Evolutionary conservation across 2,113 vertebrate genomes (phyloP).

Genomic region (Plotosus lineatus): DNA sequence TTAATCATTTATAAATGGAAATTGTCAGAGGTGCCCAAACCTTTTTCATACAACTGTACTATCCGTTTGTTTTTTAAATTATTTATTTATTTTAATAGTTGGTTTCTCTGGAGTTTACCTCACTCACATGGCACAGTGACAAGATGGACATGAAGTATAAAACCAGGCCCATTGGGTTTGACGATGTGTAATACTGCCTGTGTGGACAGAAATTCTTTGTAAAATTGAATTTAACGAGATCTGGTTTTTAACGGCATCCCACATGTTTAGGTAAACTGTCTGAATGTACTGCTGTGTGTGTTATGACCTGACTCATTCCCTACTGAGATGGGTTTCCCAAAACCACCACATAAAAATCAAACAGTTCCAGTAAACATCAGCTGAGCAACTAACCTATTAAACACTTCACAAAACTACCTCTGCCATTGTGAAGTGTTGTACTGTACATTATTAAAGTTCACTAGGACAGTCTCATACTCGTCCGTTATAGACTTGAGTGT

Average conservation of each 20-base stretch:
- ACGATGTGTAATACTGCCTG: background rate
- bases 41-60: too few species aligned
- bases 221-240: background rate
- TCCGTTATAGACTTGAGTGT: background rate
- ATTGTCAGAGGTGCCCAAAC: too few species aligned
- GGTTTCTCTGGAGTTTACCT: background rate
- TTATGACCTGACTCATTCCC: background rate
- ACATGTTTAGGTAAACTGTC: background rate
- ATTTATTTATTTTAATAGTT: too few species aligned
- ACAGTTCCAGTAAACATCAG: background rate
- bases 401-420: background rate
- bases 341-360: background rate
- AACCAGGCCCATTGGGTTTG: background rate
- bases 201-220: background rate
- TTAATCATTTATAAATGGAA: too few species aligned
- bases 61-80: too few species aligned
- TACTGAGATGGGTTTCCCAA: background rate
- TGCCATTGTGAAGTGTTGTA: background rate
- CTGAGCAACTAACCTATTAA: background rate
- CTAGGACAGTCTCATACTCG: background rate
- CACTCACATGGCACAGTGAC: background rate
- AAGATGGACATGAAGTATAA: background rate
- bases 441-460: background rate
- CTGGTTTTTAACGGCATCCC: background rate
- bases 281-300: background rate